Percentiles rank a stretch among this genome's conserved stretches.
Evolutionary conservation across 1,140 invertebrate species (phyloP).

Genomic region (Aphidius ervi): DNA sequence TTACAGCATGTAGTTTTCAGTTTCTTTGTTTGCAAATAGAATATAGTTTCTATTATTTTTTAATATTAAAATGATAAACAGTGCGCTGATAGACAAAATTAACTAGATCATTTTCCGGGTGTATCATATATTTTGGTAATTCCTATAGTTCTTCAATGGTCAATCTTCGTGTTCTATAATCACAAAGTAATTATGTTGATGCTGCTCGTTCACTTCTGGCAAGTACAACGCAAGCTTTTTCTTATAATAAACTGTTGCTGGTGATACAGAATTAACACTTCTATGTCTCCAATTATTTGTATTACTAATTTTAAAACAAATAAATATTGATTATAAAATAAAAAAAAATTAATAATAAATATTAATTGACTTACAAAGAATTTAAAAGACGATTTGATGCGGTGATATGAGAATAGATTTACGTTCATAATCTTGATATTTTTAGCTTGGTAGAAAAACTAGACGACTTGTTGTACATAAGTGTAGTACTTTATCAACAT

Average conservation of each 20-base stretch:
- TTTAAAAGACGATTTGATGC: constrained; percentile 47
- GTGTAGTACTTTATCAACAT: constrained; percentile 88
- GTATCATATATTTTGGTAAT: too few species aligned
- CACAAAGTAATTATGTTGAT: constrained; percentile 82
- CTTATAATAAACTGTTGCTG: constrained; percentile 78
- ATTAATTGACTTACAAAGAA: constrained; percentile 39
- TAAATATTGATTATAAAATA: not conserved
- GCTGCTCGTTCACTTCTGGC: constrained; percentile 81
- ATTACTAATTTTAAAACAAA: constrained; percentile 28
- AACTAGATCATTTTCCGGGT: too few species aligned
- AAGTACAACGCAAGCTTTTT: constrained; percentile 81
- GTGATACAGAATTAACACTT: constrained; percentile 45
- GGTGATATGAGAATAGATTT: constrained; percentile 44
- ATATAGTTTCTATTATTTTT: too few species aligned
- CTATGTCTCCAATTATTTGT: constrained; percentile 46
- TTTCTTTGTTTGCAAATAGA: too few species aligned
- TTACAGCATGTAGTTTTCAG: too few species aligned
- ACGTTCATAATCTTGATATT: constrained; percentile 46
- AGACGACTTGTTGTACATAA: constrained; percentile 71
- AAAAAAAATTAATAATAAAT: not conserved
- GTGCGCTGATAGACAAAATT: too few species aligned
- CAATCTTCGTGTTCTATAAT: constrained; percentile 83
- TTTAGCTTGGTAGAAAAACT: constrained; percentile 46
- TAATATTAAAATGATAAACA: too few species aligned
- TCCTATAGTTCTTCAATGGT: constrained; percentile 77